Base-by-base conservation (phyloP, 2,113 vertebrate species). In the Pollimyrus isidori region DNA sequence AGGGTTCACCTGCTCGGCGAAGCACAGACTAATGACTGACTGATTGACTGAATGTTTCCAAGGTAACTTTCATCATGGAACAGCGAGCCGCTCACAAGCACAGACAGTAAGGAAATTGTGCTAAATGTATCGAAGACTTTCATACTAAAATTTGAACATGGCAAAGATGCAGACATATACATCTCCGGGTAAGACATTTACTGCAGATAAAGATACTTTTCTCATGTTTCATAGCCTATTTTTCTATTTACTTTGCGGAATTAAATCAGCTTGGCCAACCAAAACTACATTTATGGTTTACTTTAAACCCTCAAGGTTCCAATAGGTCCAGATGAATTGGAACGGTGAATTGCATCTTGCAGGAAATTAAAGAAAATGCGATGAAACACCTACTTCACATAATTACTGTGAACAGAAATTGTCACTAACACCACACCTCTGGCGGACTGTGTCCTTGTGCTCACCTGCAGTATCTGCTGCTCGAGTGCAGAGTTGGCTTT, bases 381-480 rank as follows among this genome's bases (percentile, higher is more conserved):
- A 62, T 9, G 7, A n/a, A 62, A 26, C 23, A 2, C 23, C 58
- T n/a, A n/a, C 3, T 62, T 62, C 58, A n/a, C 58, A 10, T 10
- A 3, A 65, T 26, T 65, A 65, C 62, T 65, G n/a, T 3, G 11
- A 65, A 65, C 62, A n/a, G 21, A 62, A 58, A 58, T 30, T 4
- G 65, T 26, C 65, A 19, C 4, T 17, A 39, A 76, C 69, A 2
- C 13, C 1, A 69, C 65, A 39, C 69, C 69, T 7, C 39, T 73
- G 69, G 3, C 69, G 35, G 19, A 4, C 69, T 39, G 30, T 39
- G 69, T 4, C 69, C 69, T 19, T 30, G 7, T n/a, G 15, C 93
- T 65, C 76, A 96, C 96, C 95, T 96, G 96, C 62, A 96, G 94
- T 87, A 96, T 94, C 92, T 95, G 96, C 90, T 93, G 95, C 90